These are phyloP conservation scores for Opisthocomus hoazin DNA, from an alignment of 2,113 vertebrate species.

Conservation along the genomic window DNA sequence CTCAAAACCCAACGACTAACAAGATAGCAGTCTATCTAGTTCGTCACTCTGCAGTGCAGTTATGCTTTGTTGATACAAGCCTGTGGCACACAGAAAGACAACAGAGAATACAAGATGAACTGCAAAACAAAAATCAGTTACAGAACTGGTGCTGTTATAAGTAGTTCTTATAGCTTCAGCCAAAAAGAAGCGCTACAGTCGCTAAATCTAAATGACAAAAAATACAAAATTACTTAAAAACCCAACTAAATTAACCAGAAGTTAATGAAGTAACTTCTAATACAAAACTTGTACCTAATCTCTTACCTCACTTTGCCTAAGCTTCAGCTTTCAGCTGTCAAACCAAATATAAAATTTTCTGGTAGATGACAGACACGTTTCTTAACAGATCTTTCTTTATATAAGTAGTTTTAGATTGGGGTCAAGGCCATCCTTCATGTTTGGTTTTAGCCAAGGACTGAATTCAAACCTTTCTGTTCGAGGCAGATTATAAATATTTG, in stretches of 20 bases:
- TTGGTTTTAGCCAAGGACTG: background rate
- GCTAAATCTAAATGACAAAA: background rate
- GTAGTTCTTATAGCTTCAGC: background rate
- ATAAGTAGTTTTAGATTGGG: background rate
- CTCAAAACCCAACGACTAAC: background rate
- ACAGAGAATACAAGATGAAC: background rate
- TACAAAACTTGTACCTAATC: background rate
- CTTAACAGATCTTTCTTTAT: background rate
- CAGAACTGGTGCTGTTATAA: background rate
- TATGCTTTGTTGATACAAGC: background rate
- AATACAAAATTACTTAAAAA: background rate
- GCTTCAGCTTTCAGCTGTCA: background rate
- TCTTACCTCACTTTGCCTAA: background rate
- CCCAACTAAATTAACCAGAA: background rate
- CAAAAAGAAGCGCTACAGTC: fast-evolving
- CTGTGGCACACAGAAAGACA: background rate
- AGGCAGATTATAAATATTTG: background rate
- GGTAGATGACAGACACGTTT: background rate
- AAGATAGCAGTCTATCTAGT: background rate
- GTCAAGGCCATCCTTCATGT: background rate
- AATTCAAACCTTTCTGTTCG: background rate
- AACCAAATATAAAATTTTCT: background rate
- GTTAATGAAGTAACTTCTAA: background rate
- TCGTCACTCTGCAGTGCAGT: background rate
- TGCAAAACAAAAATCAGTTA: background rate